A percentile compares a stretch with the other conserved stretches of the same genome.
Evolutionary conservation across 2,113 vertebrate species (phyloP).

Genomic region (Festucalex cinctus): DNA sequence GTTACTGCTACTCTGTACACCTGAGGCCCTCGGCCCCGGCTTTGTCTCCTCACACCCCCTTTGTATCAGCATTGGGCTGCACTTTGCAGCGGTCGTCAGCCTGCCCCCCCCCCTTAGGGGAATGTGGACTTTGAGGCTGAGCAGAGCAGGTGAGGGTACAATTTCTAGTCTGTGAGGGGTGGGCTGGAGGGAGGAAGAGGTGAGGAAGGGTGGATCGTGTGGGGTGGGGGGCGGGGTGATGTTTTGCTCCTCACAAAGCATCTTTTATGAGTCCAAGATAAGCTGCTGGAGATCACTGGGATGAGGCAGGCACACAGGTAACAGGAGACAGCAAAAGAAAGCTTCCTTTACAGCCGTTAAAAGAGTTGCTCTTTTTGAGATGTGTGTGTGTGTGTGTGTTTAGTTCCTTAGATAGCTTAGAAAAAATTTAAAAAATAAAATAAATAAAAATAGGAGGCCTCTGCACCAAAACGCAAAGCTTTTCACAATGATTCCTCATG

Average conservation of each 20-base stretch:
- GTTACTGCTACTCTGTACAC: conserved; percentile 33
- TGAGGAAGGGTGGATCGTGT: conserved; percentile 30
- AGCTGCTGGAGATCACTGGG: conserved; percentile 44
- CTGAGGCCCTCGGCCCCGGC: conserved; percentile 26
- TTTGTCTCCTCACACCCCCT: conserved; percentile 71
- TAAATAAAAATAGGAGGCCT: conserved; percentile 18
- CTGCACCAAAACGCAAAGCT: conserved; percentile 28
- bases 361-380: conserved; percentile 42
- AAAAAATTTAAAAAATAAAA: conserved; percentile 20
- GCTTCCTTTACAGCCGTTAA: conserved; percentile 26
- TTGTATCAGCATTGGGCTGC: conserved; percentile 47
- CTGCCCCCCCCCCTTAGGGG: conserved; percentile 42
- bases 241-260: conserved; percentile 63
- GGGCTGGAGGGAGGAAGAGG: conserved; percentile 21
- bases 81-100: conserved; percentile 54
- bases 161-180: conserved; percentile 55
- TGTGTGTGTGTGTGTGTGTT: conserved; percentile 5
- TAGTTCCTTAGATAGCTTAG: too few species aligned
- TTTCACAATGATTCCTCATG: conserved; percentile 27
- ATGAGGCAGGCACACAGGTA: conserved; percentile 53
- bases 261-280: conserved; percentile 68
- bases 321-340: conserved; percentile 40
- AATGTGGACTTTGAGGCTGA: conserved; percentile 30
- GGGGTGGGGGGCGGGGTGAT: conserved; percentile 12
- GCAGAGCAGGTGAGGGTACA: conserved; percentile 60